A percentile compares a stretch with the other conserved stretches of the same genome.
phyloP scores from a whole-genome alignment of 2,888 invertebrate species.

The Spisula solida region DNA sequence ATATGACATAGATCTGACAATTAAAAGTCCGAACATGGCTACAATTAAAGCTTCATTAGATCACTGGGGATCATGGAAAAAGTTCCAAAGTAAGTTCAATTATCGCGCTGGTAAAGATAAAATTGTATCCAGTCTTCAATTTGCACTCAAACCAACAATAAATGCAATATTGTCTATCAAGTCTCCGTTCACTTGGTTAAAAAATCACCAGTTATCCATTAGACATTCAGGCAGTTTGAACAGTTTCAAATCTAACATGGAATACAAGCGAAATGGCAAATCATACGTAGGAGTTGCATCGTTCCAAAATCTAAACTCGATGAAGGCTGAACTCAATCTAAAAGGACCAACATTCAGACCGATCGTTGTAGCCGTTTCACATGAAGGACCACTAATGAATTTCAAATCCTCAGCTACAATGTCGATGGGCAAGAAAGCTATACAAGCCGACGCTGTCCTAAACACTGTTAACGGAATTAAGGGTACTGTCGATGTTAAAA shows the following conservation, averaged over 20 bases:
- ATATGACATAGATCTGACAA: slow-evolving; percentile 56
- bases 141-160: slow-evolving; percentile 55
- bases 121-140: slow-evolving; percentile 35
- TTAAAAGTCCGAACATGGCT: slow-evolving; percentile 55
- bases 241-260: slow-evolving; percentile 64
- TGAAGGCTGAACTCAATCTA: slow-evolving; percentile 55
- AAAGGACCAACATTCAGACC: slow-evolving; percentile 57
- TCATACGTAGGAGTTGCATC: slow-evolving; percentile 59
- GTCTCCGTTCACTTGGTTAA: slow-evolving; percentile 52
- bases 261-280: slow-evolving; percentile 58
- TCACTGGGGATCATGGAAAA: slow-evolving; percentile 57
- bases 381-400: slow-evolving; percentile 45
- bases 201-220: slow-evolving; percentile 61
- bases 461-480: slow-evolving; percentile 51
- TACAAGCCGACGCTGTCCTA: slow-evolving; percentile 36
- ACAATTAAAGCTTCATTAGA: slow-evolving; percentile 58
- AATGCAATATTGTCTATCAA: slow-evolving; percentile 40
- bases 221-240: slow-evolving; percentile 46
- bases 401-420: slow-evolving; percentile 54
- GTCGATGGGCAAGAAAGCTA: slow-evolving; percentile 48
- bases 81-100: slow-evolving; percentile 42
- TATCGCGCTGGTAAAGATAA: slow-evolving; percentile 37
- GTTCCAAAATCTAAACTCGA: slow-evolving; percentile 48
- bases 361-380: slow-evolving; percentile 43
- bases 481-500: slow-evolving; percentile 35